phyloP scores from a whole-genome alignment of 2,113 vertebrate species.

The Pelmatolapia mariae region DNA sequence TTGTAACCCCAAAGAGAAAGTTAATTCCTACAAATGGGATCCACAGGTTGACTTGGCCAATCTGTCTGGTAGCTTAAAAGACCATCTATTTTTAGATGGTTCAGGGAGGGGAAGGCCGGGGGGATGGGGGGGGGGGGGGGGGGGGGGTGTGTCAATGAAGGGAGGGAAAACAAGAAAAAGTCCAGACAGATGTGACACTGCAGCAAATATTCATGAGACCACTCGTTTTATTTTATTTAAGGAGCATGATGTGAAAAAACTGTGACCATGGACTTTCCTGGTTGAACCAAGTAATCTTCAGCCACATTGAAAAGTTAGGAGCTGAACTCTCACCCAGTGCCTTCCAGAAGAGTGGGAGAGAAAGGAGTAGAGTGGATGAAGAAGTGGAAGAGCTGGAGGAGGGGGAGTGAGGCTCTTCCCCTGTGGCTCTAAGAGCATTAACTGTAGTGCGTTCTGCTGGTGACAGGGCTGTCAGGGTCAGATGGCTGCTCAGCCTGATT shows the following conservation, averaged over 20 bases:
- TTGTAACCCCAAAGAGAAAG: conserved; percentile 12
- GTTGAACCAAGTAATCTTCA: not conserved
- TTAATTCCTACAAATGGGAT: conserved; percentile 31
- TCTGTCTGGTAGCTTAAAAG: conserved; percentile 38
- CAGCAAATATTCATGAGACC: not conserved
- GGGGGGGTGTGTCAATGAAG: no score
- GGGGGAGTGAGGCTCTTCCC: conserved; percentile 21
- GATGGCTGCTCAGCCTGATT: conserved; percentile 70
- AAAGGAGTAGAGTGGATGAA: conserved; percentile 13
- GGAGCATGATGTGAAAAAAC: not conserved
- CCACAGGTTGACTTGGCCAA: conserved; percentile 25
- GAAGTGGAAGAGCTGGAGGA: not conserved
- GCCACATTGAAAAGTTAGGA: not conserved
- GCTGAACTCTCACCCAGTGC: not conserved
- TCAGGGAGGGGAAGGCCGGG: not conserved
- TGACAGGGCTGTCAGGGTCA: conserved; percentile 72
- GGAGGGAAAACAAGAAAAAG: conserved; percentile 24
- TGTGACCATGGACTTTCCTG: not conserved
- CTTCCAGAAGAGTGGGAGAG: not conserved
- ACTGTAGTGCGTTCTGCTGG: conserved; percentile 63
- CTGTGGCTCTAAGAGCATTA: conserved; percentile 66
- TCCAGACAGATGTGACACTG: conserved; percentile 1
- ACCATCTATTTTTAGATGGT: conserved; percentile 50
- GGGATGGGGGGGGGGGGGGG: no score
- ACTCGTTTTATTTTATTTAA: not conserved